A percentile compares a stretch with the other conserved stretches of the same genome.
These are phyloP conservation scores for Tachysurus fulvidraco DNA, from an alignment of 2,113 vertebrate species.

Conservation along the genomic window DNA sequence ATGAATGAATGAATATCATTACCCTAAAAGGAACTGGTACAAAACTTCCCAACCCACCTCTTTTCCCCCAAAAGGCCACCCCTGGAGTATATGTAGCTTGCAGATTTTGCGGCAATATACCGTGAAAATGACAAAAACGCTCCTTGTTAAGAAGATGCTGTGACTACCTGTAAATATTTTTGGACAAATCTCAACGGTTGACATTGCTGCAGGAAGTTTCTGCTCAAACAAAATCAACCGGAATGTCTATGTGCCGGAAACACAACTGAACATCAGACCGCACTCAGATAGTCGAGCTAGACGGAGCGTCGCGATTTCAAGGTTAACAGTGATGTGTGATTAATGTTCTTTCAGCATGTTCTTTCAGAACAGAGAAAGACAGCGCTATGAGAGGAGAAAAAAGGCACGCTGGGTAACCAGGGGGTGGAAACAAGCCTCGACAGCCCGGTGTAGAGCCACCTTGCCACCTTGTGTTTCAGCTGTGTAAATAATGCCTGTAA, in stretches of 20 bases:
- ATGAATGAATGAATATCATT: too few relatives aligned
- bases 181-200: too few relatives aligned
- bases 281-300: slow-evolving; percentile 43
- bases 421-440: slow-evolving; percentile 22
- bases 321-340: slow-evolving; percentile 57
- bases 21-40: not conserved
- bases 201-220: not conserved
- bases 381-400: not conserved
- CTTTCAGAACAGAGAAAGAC: slow-evolving; percentile 45
- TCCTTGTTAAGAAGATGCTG: not conserved
- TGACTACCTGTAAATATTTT: slow-evolving; percentile 5
- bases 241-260: not conserved
- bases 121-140: not conserved
- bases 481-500: slow-evolving; percentile 59
- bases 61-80: not conserved
- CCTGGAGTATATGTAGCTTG: not conserved
- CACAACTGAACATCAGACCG: slow-evolving; percentile 29
- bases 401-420: not conserved
- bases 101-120: not conserved
- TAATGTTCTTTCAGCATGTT: slow-evolving; percentile 56
- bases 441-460: slow-evolving; percentile 40
- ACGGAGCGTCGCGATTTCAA: slow-evolving; percentile 56
- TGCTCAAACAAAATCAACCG: slow-evolving; percentile 15
- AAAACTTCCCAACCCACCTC: not conserved
- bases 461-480: slow-evolving; percentile 56